Conservation (phyloP, 2,113 vertebrate genomes). For the Nycticryphes semicollaris region DNA sequence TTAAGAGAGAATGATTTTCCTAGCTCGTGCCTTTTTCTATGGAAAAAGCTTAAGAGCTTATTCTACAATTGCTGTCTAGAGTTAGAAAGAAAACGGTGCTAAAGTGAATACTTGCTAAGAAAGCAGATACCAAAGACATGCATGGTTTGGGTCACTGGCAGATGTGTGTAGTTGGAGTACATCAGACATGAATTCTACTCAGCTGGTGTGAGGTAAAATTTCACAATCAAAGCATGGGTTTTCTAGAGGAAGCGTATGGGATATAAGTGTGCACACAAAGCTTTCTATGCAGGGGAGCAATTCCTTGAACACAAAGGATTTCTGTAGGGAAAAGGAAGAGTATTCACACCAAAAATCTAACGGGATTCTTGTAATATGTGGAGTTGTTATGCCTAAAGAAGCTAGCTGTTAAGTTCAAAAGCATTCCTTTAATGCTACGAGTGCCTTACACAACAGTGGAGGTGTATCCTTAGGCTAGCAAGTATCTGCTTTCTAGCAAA, state of each 20-base stretch:
- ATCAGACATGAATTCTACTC: neutral
- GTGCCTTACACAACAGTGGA: neutral
- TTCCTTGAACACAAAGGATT: neutral
- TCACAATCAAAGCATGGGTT: neutral
- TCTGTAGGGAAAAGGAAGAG: neutral
- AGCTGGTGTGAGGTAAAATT: neutral
- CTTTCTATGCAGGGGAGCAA: neutral
- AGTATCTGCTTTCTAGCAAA: neutral
- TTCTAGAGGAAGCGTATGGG: neutral
- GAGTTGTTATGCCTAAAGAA: neutral
- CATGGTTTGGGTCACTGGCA: neutral
- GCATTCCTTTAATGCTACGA: neutral
- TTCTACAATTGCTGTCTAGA: neutral
- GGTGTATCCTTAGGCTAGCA: neutral
- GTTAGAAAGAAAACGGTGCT: neutral
- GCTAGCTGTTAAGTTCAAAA: neutral
- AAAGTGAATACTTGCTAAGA: neutral
- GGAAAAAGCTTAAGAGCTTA: neutral
- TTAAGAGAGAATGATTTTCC: neutral
- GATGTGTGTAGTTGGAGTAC: neutral
- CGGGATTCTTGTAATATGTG: neutral
- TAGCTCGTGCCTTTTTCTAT: neutral
- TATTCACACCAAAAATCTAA: neutral
- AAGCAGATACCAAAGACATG: neutral
- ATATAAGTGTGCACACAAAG: fast-evolving